These are phyloP conservation scores for Caenorhabditis panamensis DNA, from an alignment of 2,888 invertebrate species.

Conservation along the genomic window DNA sequence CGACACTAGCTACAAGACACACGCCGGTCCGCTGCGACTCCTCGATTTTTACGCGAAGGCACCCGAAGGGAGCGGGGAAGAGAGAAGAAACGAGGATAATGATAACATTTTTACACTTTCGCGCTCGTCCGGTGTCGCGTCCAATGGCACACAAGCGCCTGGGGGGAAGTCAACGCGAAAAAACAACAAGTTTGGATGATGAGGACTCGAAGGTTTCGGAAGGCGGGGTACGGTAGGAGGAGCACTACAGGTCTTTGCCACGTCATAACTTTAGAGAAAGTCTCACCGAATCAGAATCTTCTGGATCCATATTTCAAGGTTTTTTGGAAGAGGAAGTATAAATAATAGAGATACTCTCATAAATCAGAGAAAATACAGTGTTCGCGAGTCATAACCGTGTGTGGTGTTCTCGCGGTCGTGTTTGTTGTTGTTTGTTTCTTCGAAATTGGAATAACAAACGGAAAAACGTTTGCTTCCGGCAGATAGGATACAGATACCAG, in stretches of 20 bases:
- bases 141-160: conserved; percentile 36
- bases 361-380: conserved; percentile 22
- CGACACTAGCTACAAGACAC: conserved; percentile 12
- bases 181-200: conserved; percentile 53
- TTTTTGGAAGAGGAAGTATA: conserved; percentile 26
- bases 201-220: conserved; percentile 12
- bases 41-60: conserved; percentile 47
- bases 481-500: conserved; percentile 40
- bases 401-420: conserved; percentile 1
- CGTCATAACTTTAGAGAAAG: conserved; percentile 1
- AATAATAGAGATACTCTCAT: conserved; percentile 19
- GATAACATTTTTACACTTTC: conserved; percentile 62
- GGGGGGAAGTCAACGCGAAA: conserved; percentile 27
- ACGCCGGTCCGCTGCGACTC: conserved; percentile 3
- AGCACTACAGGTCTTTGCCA: conserved; percentile 13
- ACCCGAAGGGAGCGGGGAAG: conserved; percentile 13
- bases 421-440: conserved; percentile 2
- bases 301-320: conserved; percentile 30
- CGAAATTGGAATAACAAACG: conserved; percentile 33
- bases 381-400: conserved; percentile 20
- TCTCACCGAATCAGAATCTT: conserved; percentile 52
- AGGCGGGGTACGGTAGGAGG: too few species aligned
- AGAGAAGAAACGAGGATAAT: conserved; percentile 44
- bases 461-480: too few species aligned
- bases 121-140: conserved; percentile 35